phyloP scores from a whole-genome alignment of 1,140 invertebrate species.

The Brachionus sp. region DNA sequence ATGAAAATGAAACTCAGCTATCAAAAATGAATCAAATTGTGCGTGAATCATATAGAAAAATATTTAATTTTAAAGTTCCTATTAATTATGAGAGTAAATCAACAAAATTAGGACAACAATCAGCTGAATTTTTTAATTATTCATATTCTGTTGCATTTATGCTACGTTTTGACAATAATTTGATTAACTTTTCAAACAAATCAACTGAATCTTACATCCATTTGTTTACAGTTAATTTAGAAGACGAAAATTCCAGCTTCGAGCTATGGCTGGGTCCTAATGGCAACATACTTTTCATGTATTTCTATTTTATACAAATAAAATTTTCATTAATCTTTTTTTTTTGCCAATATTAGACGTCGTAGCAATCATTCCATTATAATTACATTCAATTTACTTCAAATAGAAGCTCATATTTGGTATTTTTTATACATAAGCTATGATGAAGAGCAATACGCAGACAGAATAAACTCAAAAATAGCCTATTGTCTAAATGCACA shows the following conservation, averaged over 20 bases:
- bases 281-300: conserved; percentile 22
- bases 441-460: background rate
- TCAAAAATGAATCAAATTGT: conserved; percentile 11
- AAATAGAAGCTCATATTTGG: conserved; percentile 20
- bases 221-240: conserved; percentile 4
- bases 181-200: background rate
- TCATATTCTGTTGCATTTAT: conserved; percentile 24
- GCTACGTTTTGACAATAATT: conserved; percentile 4
- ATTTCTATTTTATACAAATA: background rate
- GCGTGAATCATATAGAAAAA: background rate
- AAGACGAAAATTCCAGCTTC: conserved; percentile 7
- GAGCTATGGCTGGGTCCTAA: conserved; percentile 5
- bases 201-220: conserved; percentile 17
- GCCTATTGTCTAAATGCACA: background rate
- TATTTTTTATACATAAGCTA: conserved; percentile 19
- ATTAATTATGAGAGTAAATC: background rate
- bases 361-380: background rate
- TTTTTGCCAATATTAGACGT: background rate
- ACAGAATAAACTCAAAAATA: conserved; percentile 8
- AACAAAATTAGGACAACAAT: background rate
- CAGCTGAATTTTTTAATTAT: background rate
- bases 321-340: background rate
- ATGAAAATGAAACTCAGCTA: background rate
- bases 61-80: background rate
- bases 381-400: conserved; percentile 15